A percentile compares a stretch with the other conserved stretches of the same genome.
These are phyloP conservation scores for Cryptocephalus moraei DNA, from an alignment of 2,888 invertebrate genomes.

Conservation along the genomic window DNA sequence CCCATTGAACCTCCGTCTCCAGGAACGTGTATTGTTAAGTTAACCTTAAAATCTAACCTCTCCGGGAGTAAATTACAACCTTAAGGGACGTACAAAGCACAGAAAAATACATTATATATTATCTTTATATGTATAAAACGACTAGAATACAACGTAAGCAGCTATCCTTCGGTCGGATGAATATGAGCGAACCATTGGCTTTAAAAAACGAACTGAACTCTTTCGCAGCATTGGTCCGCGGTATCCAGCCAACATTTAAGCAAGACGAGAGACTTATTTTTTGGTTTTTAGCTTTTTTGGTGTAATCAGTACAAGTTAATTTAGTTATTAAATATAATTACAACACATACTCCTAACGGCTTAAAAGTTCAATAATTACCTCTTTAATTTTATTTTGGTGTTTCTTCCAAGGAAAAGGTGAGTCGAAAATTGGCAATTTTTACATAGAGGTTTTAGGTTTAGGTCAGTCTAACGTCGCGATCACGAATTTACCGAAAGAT, in stretches of 20 bases:
- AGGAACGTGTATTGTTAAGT: too few species aligned
- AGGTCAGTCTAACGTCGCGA: too few species aligned
- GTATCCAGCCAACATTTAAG: slow-evolving; percentile 37
- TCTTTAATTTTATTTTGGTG: slow-evolving; percentile 27
- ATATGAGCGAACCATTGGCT: slow-evolving; percentile 27
- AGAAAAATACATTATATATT: slow-evolving; percentile 38
- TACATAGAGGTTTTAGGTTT: background rate
- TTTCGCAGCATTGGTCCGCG: slow-evolving; percentile 32
- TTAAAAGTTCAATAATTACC: background rate
- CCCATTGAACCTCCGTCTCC: too few species aligned
- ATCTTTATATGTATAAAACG: slow-evolving; percentile 34
- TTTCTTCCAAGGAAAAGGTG: slow-evolving; percentile 24
- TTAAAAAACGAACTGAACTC: background rate
- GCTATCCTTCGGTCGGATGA: slow-evolving; percentile 29
- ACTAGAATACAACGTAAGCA: slow-evolving; percentile 36
- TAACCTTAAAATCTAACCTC: background rate
- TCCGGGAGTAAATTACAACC: slow-evolving; percentile 21
- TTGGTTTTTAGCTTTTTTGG: slow-evolving; percentile 17
- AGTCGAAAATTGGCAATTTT: slow-evolving; percentile 19
- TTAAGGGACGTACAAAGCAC: slow-evolving; percentile 36
- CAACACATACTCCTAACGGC: slow-evolving; percentile 23
- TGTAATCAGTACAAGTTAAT: slow-evolving; percentile 29
- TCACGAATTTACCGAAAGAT: too few species aligned
- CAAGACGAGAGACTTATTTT: slow-evolving; percentile 23
- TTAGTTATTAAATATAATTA: slow-evolving; percentile 14